These are phyloP conservation scores for Drosophila phalerata DNA, from an alignment of 2,888 invertebrate genomes.

Conservation along the genomic window DNA sequence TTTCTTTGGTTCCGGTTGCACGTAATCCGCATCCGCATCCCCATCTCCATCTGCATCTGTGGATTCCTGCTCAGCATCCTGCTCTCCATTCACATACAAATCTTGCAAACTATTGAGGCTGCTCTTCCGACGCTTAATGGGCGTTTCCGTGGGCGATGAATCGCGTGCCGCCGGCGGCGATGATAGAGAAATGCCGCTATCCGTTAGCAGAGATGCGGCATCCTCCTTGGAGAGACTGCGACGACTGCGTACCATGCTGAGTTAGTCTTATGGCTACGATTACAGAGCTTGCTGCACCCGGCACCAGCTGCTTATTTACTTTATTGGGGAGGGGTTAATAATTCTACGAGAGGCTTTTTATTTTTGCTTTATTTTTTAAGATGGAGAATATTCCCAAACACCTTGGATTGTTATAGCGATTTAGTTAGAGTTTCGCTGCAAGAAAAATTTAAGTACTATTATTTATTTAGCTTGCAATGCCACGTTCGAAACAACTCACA, in stretches of 20 bases:
- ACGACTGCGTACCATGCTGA: constrained; percentile 82
- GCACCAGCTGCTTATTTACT: constrained; percentile 59
- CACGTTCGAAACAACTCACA: constrained; percentile 60
- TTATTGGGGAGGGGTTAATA: constrained; percentile 44
- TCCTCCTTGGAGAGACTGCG: constrained; percentile 84
- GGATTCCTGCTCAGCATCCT: constrained; percentile 50
- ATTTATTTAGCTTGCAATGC: constrained; percentile 53
- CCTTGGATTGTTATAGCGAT: constrained; percentile 60
- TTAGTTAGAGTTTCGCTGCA: constrained; percentile 69
- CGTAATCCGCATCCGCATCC: constrained; percentile 51
- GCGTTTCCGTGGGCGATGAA: constrained; percentile 50
- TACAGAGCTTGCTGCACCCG: constrained; percentile 42
- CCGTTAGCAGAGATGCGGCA: constrained; percentile 76
- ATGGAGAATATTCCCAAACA: constrained; percentile 54
- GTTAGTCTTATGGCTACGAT: constrained; percentile 47
- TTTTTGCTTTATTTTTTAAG: constrained; percentile 45
- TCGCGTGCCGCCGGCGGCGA: constrained; percentile 77
- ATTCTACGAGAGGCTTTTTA: constrained; percentile 45
- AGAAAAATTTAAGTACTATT: constrained; percentile 65
- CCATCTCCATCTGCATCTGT: constrained; percentile 32
- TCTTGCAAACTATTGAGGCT: constrained; percentile 64
- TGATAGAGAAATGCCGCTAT: constrained; percentile 84
- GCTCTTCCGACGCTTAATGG: constrained; percentile 60
- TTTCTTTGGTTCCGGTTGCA: constrained; percentile 55
- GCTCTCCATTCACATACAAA: constrained; percentile 30